A percentile compares a stretch with the other conserved stretches of the same genome.
Conservation (phyloP, 1,140 invertebrate species). For the Cryptotermes secundus region DNA sequence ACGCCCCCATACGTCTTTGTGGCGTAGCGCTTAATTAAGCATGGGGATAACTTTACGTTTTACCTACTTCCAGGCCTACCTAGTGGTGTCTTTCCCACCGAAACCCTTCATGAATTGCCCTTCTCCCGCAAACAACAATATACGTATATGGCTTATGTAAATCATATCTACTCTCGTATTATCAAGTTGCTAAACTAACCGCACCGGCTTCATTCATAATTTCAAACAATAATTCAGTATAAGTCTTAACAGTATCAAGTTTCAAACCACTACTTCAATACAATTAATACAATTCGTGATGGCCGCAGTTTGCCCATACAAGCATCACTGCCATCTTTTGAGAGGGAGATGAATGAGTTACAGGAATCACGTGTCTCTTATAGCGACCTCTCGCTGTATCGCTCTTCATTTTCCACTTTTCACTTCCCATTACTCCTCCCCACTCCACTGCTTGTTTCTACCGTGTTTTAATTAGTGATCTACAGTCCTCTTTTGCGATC, state of each 20-base stretch:
- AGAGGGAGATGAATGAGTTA: background rate
- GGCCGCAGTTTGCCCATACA: background rate
- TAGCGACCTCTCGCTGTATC: slow-evolving; percentile 33
- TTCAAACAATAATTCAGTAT: background rate
- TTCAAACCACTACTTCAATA: background rate
- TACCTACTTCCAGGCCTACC: no score
- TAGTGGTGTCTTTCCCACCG: no score
- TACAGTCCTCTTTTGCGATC: background rate
- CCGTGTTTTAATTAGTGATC: slow-evolving; percentile 3
- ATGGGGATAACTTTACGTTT: no score
- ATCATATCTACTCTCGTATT: no score
- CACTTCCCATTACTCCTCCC: slow-evolving; percentile 35
- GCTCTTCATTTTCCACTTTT: slow-evolving; percentile 39
- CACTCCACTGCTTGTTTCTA: slow-evolving; percentile 31
- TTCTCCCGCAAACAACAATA: no score
- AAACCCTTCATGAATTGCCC: no score
- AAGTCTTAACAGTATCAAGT: background rate
- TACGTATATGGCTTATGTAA: no score
- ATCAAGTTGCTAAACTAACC: no score
- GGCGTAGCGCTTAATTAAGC: no score
- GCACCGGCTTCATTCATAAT: background rate
- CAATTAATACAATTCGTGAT: background rate
- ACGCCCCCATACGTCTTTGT: no score
- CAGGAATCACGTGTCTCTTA: slow-evolving; percentile 20
- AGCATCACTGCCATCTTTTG: background rate